Conservation (phyloP, 2,888 invertebrate genomes). For the Pediacus dermestoides region DNA sequence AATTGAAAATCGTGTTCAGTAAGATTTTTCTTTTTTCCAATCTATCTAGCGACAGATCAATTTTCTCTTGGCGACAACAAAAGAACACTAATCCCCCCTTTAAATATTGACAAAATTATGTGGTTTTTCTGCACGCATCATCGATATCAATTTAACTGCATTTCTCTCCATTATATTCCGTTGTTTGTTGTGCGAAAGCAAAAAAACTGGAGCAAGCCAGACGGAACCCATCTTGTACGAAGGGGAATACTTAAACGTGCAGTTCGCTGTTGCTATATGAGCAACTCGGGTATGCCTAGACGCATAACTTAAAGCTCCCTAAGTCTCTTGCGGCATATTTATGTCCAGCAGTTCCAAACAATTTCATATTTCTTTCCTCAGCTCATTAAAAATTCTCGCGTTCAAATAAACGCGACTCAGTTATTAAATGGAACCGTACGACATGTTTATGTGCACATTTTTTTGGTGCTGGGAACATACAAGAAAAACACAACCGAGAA, state of each 20-base stretch:
- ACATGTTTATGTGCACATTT: too few species aligned
- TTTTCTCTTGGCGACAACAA: too few species aligned
- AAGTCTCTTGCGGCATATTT: constrained; percentile 40
- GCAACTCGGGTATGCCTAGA: constrained; percentile 39
- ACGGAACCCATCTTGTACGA: constrained; percentile 13
- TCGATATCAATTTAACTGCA: constrained; percentile 6
- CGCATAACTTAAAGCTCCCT: constrained; percentile 39
- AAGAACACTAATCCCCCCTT: too few species aligned
- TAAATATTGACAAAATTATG: too few species aligned
- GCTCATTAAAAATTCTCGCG: constrained; percentile 38
- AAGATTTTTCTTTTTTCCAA: too few species aligned
- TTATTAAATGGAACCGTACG: too few species aligned
- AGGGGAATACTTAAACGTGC: constrained; percentile 32
- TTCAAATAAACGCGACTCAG: too few species aligned
- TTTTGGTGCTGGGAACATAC: too few species aligned
- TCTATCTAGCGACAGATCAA: too few species aligned
- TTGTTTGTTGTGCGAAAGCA: constrained; percentile 4
- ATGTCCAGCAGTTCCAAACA: constrained; percentile 39
- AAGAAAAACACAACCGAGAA: too few species aligned
- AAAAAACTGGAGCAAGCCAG: constrained; percentile 14
- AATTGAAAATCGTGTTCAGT: too few species aligned
- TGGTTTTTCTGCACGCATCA: too few species aligned
- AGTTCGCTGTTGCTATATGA: constrained; percentile 35
- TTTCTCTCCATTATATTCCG: background rate
- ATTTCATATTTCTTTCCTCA: constrained; percentile 38